Conservation (phyloP, 2,797 vertebrate genomes). For the Gila robusta region DNA sequence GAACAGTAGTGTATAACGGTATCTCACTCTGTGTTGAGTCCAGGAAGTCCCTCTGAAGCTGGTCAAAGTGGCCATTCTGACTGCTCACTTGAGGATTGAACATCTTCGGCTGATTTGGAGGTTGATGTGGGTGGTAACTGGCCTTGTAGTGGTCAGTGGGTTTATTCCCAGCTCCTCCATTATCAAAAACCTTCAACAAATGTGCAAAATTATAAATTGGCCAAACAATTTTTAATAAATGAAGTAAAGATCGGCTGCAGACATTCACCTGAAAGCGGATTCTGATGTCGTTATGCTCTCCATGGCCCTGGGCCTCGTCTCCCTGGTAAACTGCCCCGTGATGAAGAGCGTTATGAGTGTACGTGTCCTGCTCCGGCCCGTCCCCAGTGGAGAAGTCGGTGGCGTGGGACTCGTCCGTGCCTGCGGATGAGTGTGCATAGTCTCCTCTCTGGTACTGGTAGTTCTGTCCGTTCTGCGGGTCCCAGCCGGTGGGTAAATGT, state of each 20-base stretch:
- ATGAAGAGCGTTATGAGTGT: constrained; percentile 72
- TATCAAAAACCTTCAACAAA: constrained; percentile 71
- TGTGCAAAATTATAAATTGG: neutral
- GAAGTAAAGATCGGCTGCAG: neutral
- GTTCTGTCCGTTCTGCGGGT: constrained; percentile 67
- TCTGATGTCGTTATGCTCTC: constrained; percentile 71
- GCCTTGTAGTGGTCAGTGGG: constrained; percentile 79
- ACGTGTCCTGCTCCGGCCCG: constrained; percentile 74
- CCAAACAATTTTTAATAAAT: neutral
- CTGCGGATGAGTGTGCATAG: constrained; percentile 70
- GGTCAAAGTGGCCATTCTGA: constrained; percentile 81
- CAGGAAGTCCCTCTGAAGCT: constrained; percentile 88
- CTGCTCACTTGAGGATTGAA: constrained; percentile 73
- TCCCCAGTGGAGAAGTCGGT: constrained; percentile 75
- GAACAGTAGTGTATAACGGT: neutral
- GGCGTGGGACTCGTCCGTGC: constrained; percentile 72
- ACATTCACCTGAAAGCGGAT: constrained; percentile 83
- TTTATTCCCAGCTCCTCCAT: constrained; percentile 67
- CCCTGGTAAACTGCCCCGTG: constrained; percentile 78
- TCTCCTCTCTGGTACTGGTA: constrained; percentile 74
- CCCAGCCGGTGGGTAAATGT: constrained; percentile 78
- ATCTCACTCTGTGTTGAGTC: constrained; percentile 84
- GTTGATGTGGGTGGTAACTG: constrained; percentile 84
- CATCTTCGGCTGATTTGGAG: constrained; percentile 75
- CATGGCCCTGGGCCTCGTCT: constrained; percentile 71